These are phyloP conservation scores for Typhlomys cinereus DNA, from an alignment of 2,113 vertebrate genomes.

Conservation along the genomic window DNA sequence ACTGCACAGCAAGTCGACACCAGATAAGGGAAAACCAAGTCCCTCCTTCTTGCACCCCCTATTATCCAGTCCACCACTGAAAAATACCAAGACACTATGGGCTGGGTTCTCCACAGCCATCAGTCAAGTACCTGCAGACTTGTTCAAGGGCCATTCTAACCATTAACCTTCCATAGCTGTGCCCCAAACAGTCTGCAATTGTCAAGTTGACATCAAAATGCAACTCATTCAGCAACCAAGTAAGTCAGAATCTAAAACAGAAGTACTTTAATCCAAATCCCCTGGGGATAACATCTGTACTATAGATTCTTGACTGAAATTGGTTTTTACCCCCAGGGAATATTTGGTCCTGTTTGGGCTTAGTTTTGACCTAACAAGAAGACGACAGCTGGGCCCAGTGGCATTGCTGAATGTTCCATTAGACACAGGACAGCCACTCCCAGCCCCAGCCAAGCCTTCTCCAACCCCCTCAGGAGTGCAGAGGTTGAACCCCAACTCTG, in stretches of 20 bases:
- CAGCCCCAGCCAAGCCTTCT: background rate
- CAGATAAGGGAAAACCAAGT: too few species aligned
- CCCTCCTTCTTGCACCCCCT: too few species aligned
- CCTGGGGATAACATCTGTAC: background rate
- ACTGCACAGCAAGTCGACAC: too few species aligned
- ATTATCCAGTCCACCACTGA: too few species aligned
- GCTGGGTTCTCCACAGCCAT: too few species aligned
- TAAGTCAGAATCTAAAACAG: constrained; percentile 31
- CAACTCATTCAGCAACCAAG: background rate
- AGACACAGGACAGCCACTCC: background rate
- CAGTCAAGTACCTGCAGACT: too few species aligned
- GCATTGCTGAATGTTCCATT: background rate
- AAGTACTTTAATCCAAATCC: background rate
- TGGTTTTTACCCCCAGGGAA: background rate
- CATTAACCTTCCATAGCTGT: too few species aligned
- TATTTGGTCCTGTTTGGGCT: background rate
- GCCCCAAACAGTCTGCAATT: too few species aligned
- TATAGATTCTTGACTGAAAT: background rate
- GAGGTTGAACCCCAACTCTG: background rate
- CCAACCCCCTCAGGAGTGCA: background rate
- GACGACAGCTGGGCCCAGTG: background rate
- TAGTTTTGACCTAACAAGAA: background rate
- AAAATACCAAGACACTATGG: too few species aligned
- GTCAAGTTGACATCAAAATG: too few species aligned
- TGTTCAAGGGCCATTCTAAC: too few species aligned